Percentiles rank a stretch among this genome's conserved stretches.
Conservation (phyloP, 2,888 invertebrate species). For the Eupithecia inturbata region DNA sequence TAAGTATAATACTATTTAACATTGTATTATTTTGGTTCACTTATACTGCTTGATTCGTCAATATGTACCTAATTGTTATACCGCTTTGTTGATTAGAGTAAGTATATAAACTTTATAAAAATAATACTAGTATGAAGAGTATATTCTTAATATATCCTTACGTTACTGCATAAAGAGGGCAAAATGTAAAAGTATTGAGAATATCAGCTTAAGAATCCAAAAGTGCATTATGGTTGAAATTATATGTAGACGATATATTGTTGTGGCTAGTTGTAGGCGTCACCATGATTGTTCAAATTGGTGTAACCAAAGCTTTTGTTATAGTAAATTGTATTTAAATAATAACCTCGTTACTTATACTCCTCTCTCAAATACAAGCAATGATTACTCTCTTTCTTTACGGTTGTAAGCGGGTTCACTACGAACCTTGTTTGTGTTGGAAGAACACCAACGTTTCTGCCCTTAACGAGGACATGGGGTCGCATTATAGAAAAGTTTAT, state of each 20-base stretch:
- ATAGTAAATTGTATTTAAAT: slow-evolving; percentile 18
- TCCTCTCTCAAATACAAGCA: not conserved
- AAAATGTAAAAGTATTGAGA: not conserved
- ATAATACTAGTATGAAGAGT: not conserved
- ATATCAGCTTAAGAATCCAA: slow-evolving; percentile 10
- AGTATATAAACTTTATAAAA: slow-evolving; percentile 21
- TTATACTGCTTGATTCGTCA: slow-evolving; percentile 13
- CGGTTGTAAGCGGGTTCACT: not conserved
- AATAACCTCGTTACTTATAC: not conserved
- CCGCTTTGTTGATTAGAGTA: slow-evolving; percentile 27
- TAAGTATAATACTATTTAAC: not conserved
- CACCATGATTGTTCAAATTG: slow-evolving; percentile 49
- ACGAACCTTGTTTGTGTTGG: not conserved
- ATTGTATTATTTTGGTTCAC: not conserved
- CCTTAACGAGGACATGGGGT: too few relatives aligned
- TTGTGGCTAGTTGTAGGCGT: slow-evolving; percentile 26
- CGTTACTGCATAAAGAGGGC: slow-evolving; percentile 15
- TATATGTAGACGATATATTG: slow-evolving; percentile 33
- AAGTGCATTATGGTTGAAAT: slow-evolving; percentile 18
- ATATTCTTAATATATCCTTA: slow-evolving; percentile 6
- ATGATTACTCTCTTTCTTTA: not conserved
- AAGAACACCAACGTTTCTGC: not conserved
- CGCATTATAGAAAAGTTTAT: too few relatives aligned
- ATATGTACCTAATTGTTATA: slow-evolving; percentile 25
- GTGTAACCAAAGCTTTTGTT: slow-evolving; percentile 54